Evolutionary conservation across 2,113 vertebrate species (phyloP).

Genomic region (Lycocorax pyrrhopterus): DNA sequence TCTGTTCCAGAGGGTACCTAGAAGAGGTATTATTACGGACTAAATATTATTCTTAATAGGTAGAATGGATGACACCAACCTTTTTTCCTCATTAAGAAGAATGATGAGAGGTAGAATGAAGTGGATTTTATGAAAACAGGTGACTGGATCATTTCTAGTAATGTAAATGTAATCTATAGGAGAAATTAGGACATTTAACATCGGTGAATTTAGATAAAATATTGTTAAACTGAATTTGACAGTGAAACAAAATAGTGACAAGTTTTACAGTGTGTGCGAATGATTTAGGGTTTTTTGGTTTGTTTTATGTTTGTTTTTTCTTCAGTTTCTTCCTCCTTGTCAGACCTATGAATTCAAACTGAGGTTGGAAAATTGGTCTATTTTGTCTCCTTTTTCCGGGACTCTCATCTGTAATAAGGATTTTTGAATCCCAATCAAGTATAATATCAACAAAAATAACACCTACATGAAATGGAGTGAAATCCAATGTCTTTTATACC

Average conservation of each 20-base stretch:
- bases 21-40: not conserved
- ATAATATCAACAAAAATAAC: not conserved
- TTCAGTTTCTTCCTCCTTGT: not conserved
- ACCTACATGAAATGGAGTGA: not conserved
- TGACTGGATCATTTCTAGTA: not conserved
- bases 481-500: not conserved
- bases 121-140: not conserved
- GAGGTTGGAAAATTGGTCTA: not conserved
- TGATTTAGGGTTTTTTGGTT: not conserved
- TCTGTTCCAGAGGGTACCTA: not conserved
- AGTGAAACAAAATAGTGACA: not conserved
- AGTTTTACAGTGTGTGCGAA: not conserved
- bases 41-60: not conserved
- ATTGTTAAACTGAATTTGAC: not conserved
- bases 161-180: not conserved
- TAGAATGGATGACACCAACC: accelerated
- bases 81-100: not conserved
- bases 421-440: not conserved
- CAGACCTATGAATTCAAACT: not conserved
- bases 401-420: not conserved
- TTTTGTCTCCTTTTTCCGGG: not conserved
- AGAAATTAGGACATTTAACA: not conserved
- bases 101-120: not conserved
- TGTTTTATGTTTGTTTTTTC: not conserved
- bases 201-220: not conserved